A percentile compares a stretch with the other conserved stretches of the same genome.
These are phyloP conservation scores for Armadillidium nasatum DNA, from an alignment of 1,140 invertebrate species.

Conservation along the genomic window DNA sequence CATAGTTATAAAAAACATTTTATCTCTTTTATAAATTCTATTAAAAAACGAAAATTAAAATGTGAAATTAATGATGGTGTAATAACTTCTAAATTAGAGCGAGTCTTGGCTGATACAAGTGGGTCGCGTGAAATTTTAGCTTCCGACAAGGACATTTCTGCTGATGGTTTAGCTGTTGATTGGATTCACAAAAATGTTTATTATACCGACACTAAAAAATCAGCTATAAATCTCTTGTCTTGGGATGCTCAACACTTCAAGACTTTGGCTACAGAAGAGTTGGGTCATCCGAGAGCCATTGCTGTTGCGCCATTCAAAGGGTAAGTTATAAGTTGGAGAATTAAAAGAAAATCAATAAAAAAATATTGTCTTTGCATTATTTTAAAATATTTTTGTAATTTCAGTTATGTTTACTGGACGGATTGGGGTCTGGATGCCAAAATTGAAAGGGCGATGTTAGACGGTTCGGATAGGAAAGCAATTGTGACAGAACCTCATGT, in stretches of 20 bases:
- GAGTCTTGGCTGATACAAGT: slow-evolving; percentile 60
- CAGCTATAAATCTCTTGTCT: slow-evolving; percentile 64
- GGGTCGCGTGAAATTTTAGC: slow-evolving; percentile 66
- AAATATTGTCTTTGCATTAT: background rate
- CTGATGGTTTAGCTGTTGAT: slow-evolving; percentile 73
- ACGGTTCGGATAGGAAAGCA: slow-evolving; percentile 59
- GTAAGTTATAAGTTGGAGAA: slow-evolving; percentile 44
- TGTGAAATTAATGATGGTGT: no score
- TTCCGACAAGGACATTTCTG: slow-evolving; percentile 73
- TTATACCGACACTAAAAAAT: slow-evolving; percentile 77
- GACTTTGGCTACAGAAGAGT: slow-evolving; percentile 63
- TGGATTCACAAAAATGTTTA: slow-evolving; percentile 80
- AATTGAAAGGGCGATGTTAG: slow-evolving; percentile 73
- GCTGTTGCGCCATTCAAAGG: slow-evolving; percentile 69
- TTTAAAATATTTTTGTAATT: slow-evolving; percentile 50
- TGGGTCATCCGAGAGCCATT: slow-evolving; percentile 75
- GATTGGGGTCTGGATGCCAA: slow-evolving; percentile 76
- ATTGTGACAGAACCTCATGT: slow-evolving; percentile 59
- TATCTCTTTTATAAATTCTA: no score
- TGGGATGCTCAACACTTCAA: slow-evolving; percentile 67
- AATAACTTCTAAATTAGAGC: slow-evolving; percentile 13
- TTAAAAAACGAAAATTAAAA: no score
- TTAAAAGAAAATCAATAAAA: no score
- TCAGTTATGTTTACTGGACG: slow-evolving; percentile 85
- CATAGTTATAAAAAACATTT: no score